Percentiles rank a stretch among this genome's conserved stretches.
These are phyloP conservation scores for Zaprionus africanus DNA, from an alignment of 1,140 invertebrate species.

Conservation along the genomic window DNA sequence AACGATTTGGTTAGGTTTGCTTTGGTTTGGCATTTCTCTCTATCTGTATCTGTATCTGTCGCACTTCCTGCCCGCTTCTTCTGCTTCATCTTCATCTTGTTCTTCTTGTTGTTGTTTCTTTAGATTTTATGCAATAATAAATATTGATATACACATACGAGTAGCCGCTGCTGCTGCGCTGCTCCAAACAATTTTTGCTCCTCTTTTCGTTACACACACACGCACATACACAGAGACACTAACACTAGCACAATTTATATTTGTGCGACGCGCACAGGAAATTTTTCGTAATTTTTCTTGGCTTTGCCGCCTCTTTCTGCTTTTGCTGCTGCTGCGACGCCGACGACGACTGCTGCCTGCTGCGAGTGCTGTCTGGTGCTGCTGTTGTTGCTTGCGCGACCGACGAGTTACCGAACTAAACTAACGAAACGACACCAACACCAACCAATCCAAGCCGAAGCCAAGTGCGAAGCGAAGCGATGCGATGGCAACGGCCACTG, in stretches of 20 bases:
- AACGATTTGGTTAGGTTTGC: constrained; percentile 66
- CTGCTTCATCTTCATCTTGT: not conserved
- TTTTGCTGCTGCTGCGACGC: constrained; percentile 27
- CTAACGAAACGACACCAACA: constrained; percentile 74
- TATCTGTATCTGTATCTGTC: constrained; percentile 71
- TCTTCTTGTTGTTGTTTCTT: constrained; percentile 42
- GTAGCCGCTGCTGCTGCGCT: constrained; percentile 31
- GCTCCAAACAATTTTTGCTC: constrained; percentile 40
- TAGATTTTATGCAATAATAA: constrained; percentile 67
- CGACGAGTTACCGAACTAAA: constrained; percentile 84
- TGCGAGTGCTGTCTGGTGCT: constrained; percentile 16
- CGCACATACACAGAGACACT: constrained; percentile 5
- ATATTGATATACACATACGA: constrained; percentile 61
- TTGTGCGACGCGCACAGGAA: constrained; percentile 41
- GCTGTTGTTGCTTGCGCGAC: constrained; percentile 70
- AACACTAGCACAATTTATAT: constrained; percentile 30
- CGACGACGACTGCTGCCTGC: constrained; percentile 33
- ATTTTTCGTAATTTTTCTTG: constrained; percentile 53
- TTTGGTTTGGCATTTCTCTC: constrained; percentile 62
- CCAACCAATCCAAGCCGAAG: constrained; percentile 69
- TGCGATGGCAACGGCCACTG: constrained; percentile 30
- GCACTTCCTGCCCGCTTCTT: constrained; percentile 64
- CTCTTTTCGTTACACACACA: constrained; percentile 9
- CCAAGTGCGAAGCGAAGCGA: constrained; percentile 52
- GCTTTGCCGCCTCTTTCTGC: constrained; percentile 41